Percentiles rank a stretch among this genome's conserved stretches.
Evolutionary conservation across 2,797 vertebrate genomes (phyloP).

Genomic region (Mionectes olivaceus): DNA sequence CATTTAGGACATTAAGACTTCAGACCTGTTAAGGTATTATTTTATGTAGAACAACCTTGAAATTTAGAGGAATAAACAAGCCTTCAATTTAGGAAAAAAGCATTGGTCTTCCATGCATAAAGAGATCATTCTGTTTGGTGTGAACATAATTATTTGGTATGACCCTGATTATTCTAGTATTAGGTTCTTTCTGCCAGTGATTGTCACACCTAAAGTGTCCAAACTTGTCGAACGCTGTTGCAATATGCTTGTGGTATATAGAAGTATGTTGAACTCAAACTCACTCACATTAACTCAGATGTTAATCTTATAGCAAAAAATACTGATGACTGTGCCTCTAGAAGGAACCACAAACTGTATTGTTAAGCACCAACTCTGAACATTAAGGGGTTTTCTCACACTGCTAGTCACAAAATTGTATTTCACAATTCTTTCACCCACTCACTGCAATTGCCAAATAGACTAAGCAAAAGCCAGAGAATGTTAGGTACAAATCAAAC

Average conservation of each 20-base stretch:
- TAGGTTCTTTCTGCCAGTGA: not conserved
- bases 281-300: not conserved
- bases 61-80: not conserved
- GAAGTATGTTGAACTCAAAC: no score
- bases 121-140: not conserved
- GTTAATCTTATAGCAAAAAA: not conserved
- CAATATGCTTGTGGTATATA: no score
- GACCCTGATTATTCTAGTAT: not conserved
- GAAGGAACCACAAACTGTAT: not conserved
- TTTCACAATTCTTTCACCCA: not conserved
- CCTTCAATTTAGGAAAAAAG: not conserved
- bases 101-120: not conserved
- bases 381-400: not conserved
- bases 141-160: not conserved
- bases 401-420: not conserved
- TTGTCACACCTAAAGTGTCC: not conserved
- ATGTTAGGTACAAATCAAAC: not conserved
- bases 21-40: not conserved
- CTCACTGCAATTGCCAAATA: not conserved
- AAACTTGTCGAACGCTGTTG: not conserved
- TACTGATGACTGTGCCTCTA: not conserved
- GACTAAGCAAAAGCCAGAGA: not conserved
- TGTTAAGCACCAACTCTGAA: rapidly evolving
- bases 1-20: not conserved
- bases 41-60: not conserved